These are phyloP conservation scores for Gymnobelideus leadbeateri DNA, from an alignment of 2,113 vertebrate genomes.

Conservation along the genomic window DNA sequence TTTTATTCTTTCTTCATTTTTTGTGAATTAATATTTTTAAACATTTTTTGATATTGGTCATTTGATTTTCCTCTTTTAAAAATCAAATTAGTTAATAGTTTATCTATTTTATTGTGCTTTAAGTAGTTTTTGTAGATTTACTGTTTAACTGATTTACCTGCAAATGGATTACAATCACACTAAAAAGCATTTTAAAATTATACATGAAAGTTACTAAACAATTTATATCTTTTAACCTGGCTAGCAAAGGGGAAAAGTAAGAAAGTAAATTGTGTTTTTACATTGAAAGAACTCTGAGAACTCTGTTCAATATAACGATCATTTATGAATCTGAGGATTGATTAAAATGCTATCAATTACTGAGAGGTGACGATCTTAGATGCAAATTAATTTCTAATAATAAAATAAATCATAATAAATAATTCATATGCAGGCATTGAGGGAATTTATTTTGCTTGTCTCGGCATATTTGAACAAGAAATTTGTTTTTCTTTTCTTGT, in stretches of 20 bases:
- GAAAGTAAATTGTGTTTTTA: too few species aligned
- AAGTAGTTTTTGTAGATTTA: background rate
- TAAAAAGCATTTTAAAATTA: background rate
- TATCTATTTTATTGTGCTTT: background rate
- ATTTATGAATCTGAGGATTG: background rate
- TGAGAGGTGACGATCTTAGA: background rate
- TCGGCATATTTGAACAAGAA: background rate
- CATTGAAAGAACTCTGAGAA: background rate
- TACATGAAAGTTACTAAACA: background rate
- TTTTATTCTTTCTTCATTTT: background rate
- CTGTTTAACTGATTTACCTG: background rate
- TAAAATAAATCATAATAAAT: background rate
- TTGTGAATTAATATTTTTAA: background rate
- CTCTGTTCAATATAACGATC: background rate
- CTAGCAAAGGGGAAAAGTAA: background rate
- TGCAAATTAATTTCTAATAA: background rate
- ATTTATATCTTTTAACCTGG: background rate
- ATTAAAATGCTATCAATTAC: background rate
- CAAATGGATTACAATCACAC: background rate
- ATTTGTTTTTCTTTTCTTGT: background rate
- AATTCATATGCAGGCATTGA: background rate
- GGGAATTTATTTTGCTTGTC: background rate
- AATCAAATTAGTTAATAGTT: background rate
- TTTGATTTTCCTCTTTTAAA: background rate
- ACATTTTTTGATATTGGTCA: background rate